Evolutionary conservation across 2,797 vertebrate species (phyloP).

Genomic region (Bucorvus abyssinicus): DNA sequence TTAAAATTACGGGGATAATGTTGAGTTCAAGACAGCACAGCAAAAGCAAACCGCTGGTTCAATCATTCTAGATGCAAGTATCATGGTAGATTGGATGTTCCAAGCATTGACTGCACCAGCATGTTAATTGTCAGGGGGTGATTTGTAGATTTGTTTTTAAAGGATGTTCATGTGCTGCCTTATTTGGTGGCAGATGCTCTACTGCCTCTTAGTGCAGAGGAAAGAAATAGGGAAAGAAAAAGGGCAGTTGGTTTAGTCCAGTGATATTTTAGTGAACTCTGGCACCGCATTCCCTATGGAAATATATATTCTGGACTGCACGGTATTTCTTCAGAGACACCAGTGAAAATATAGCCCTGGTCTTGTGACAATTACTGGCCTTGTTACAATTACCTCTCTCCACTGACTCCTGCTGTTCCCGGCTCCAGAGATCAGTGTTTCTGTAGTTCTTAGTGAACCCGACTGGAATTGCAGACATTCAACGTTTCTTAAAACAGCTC

Average conservation of each 20-base stretch:
- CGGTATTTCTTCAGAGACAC: background rate
- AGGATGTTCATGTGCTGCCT: background rate
- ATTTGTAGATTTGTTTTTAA: background rate
- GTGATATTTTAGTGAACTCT: background rate
- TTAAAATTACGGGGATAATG: background rate
- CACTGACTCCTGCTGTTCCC: background rate
- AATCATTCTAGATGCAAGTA: background rate
- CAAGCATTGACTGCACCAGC: background rate
- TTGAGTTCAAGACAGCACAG: slow-evolving; percentile 4
- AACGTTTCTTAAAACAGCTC: background rate
- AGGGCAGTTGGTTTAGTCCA: background rate
- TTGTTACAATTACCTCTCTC: background rate
- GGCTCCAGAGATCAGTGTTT: background rate
- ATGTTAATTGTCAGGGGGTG: slow-evolving; percentile 16
- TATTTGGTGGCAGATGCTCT: slow-evolving; percentile 33
- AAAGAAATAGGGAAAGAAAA: background rate
- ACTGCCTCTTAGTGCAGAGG: background rate
- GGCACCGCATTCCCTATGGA: background rate
- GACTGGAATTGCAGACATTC: background rate
- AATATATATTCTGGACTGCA: background rate
- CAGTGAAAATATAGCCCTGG: background rate
- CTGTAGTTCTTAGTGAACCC: background rate
- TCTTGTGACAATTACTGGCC: background rate
- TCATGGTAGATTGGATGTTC: background rate
- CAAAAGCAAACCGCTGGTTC: slow-evolving; percentile 26